Evolutionary conservation across 2,888 invertebrate species (phyloP).

Genomic region (Polydesmus complanatus): DNA sequence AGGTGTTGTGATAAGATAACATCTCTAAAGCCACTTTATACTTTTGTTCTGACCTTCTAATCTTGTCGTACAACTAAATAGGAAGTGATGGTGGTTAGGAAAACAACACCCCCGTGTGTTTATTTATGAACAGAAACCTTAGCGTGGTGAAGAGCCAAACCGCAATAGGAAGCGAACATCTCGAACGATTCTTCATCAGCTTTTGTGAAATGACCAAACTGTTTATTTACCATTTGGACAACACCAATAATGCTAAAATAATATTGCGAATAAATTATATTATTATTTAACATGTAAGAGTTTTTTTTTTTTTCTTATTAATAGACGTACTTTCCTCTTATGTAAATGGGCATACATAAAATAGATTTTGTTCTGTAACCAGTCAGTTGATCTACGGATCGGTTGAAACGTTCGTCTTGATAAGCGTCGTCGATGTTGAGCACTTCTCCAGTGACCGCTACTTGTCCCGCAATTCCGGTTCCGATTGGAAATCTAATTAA

Average conservation of each 20-base stretch:
- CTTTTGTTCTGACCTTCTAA: conserved; percentile 66
- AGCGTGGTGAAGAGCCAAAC: conserved; percentile 69
- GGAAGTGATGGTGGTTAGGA: background rate
- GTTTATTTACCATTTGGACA: conserved; percentile 69
- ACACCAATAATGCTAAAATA: conserved; percentile 55
- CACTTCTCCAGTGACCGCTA: conserved; percentile 61
- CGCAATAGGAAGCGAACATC: conserved; percentile 71
- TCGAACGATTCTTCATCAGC: conserved; percentile 70
- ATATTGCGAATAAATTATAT: background rate
- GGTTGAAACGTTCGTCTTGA: conserved; percentile 58
- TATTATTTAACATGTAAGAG: background rate
- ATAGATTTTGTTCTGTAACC: conserved; percentile 53
- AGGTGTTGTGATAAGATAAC: conserved; percentile 66
- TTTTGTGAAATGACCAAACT: conserved; percentile 38
- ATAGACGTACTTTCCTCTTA: conserved; percentile 44
- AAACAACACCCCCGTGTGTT: background rate
- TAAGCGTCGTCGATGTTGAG: conserved; percentile 73
- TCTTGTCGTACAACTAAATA: conserved; percentile 57
- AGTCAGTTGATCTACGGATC: conserved; percentile 39
- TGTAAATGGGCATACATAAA: conserved; percentile 75
- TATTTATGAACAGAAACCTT: conserved; percentile 34
- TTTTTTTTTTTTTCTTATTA: background rate
- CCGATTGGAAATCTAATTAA: conserved; percentile 57
- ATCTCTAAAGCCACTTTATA: conserved; percentile 65
- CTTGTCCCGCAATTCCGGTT: conserved; percentile 68